Evolutionary conservation across 2,888 invertebrate genomes (phyloP), one percentile per base, ranked within the genome.

Genomic region (Phoronis australis): DNA sequence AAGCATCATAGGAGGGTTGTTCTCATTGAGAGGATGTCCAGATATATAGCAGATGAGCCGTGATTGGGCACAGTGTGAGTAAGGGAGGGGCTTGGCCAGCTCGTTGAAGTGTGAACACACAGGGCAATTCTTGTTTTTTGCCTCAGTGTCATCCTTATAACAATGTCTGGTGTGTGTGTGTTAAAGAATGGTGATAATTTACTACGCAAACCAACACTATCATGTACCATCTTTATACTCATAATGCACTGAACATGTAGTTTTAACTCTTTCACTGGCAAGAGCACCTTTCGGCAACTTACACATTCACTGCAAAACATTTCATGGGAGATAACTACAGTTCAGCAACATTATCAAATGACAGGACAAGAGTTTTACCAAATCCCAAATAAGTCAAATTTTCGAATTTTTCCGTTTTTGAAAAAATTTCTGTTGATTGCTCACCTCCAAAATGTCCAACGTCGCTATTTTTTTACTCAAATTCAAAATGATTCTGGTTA

Each of bases 1-100:
- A 79, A 99, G 83, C 86, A 95, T 93, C 87, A 97, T 90, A 12
- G 96, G 96, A 64, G 91, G 92, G 81, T 97, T 96, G 79, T 97
- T 89, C 76, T 97, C 96, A 80, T 99, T 95, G 67, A 99, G 83
- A 42, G 93, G 88, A 65, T 87, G 83, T 25, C 92, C 90, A 53
- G 90, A 89, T 64, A 96, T 86, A 71, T 84, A 81, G 78, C 97
- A 99, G 68, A 96, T 89, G 47, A 96, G 84, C 47, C 93, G 85
- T 57, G 95, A 95, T 79, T 96, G 96, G 45, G 92, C 89, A 78
- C 93, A 93, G 81, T 97, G 96, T 55, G 97, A 94, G 57, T 76
- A 80, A 54, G 99, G 97, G 71, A 99, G 82, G 31, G 85, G 80
- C 48, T 83, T 83, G 0, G 96, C 96, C 57, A 99, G 83, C 61